phyloP scores from a whole-genome alignment of 2,888 invertebrate genomes.

The Philaethria dido region DNA sequence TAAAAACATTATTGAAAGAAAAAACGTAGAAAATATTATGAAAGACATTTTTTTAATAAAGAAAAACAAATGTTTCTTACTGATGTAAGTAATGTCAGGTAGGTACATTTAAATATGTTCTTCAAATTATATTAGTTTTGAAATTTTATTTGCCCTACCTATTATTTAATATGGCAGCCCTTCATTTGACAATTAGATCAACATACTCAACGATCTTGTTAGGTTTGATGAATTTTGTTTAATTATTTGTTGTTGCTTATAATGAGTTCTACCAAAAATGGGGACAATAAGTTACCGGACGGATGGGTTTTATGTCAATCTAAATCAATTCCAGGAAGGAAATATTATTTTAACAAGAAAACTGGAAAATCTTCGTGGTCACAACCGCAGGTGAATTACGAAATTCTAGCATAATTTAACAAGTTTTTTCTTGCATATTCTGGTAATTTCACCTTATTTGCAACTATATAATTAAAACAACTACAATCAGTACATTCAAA shows the following conservation, averaged over 20 bases:
- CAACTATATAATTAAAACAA: neutral
- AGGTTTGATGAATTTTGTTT: constrained; percentile 36
- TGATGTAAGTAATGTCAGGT: too few relatives aligned
- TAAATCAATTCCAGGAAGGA: constrained; percentile 73
- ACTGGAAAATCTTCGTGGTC: constrained; percentile 79
- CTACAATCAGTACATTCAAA: neutral
- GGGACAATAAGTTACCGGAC: constrained; percentile 71
- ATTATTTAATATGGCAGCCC: constrained; percentile 20
- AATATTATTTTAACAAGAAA: constrained; percentile 77
- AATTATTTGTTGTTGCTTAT: constrained; percentile 46
- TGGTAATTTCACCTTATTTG: constrained; percentile 1
- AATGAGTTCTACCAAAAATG: constrained; percentile 69
- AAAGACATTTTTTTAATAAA: too few relatives aligned
- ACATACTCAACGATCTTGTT: constrained; percentile 38
- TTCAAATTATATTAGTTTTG: too few relatives aligned
- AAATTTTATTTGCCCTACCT: too few relatives aligned
- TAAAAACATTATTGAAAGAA: too few relatives aligned
- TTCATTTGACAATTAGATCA: constrained; percentile 41
- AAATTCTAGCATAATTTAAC: constrained; percentile 46
- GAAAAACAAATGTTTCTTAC: too few relatives aligned
- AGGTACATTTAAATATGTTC: too few relatives aligned
- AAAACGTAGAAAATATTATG: too few relatives aligned
- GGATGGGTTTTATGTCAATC: constrained; percentile 76
- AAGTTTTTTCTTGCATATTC: constrained; percentile 17
- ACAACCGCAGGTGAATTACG: constrained; percentile 71